Conservation (phyloP, 1,140 invertebrate species). For the Tetraneura akinire region DNA sequence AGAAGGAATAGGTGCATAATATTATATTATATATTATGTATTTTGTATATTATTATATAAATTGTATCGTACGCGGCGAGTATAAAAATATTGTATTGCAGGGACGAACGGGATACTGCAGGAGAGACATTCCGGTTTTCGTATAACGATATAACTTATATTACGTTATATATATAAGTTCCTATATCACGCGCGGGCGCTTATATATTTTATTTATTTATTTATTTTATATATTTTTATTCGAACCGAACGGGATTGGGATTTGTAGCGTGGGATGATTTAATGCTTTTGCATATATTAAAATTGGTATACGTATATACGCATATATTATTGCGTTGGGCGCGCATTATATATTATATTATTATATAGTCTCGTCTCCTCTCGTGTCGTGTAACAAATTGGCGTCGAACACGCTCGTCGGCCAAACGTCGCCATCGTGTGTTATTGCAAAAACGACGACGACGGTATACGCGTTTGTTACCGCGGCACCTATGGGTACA, state of each 20-base stretch:
- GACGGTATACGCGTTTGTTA: slow-evolving; percentile 7
- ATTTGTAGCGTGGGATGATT: slow-evolving; percentile 36
- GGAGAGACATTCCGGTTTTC: neutral
- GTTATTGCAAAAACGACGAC: too few relatives aligned
- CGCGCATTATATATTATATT: too few relatives aligned
- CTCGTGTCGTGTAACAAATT: slow-evolving; percentile 39
- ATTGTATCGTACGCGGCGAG: neutral
- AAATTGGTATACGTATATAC: too few relatives aligned
- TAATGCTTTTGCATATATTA: neutral
- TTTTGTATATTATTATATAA: too few relatives aligned
- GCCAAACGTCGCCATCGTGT: neutral
- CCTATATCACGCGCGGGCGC: neutral
- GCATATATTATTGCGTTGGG: too few relatives aligned
- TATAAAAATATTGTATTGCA: too few relatives aligned
- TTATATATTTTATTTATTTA: too few relatives aligned
- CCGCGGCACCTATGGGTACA: slow-evolving; percentile 37
- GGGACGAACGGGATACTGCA: neutral
- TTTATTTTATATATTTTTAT: slow-evolving; percentile 7
- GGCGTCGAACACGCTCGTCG: slow-evolving; percentile 26
- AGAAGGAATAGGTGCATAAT: too few relatives aligned
- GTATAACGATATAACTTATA: neutral
- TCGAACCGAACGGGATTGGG: slow-evolving; percentile 21
- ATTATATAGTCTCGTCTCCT: too few relatives aligned
- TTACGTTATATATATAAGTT: neutral
- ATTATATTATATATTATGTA: too few relatives aligned